phyloP scores from a whole-genome alignment of 2,113 vertebrate species.

The Gracilinanus agilis region DNA sequence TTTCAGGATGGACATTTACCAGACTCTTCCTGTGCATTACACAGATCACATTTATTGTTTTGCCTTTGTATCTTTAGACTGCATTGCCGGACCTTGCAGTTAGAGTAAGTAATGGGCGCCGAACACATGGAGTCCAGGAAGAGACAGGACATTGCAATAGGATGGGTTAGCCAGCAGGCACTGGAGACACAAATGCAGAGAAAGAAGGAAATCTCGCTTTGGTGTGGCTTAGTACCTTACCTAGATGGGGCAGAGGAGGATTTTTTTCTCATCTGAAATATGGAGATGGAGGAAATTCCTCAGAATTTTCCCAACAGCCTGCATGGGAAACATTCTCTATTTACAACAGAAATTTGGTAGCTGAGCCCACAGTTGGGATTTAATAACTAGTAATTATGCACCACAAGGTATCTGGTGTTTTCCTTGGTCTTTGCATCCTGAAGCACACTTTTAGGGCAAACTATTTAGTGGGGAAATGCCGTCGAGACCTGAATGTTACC shows the following conservation, averaged over 20 bases:
- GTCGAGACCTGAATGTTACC: conserved; percentile 60
- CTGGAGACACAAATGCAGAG: not conserved
- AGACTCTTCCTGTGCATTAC: not conserved
- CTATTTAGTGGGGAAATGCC: conserved; percentile 59
- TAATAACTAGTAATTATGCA: conserved; percentile 54
- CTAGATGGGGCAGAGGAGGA: not conserved
- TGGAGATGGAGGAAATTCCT: not conserved
- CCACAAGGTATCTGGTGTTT: not conserved
- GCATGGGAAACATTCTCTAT: not conserved
- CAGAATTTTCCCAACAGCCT: not conserved
- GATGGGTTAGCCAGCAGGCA: not conserved
- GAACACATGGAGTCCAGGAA: not conserved
- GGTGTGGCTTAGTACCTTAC: not conserved
- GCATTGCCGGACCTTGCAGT: not conserved
- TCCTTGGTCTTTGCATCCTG: conserved; percentile 44
- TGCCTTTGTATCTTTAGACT: not conserved
- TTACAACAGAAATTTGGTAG: not conserved
- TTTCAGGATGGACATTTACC: not conserved
- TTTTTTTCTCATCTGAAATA: not conserved
- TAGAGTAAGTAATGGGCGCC: not conserved
- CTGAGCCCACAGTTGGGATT: conserved; percentile 20
- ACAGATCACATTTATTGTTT: not conserved
- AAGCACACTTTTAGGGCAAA: conserved; percentile 36
- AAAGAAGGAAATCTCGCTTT: not conserved
- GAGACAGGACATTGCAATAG: not conserved